phyloP scores from a whole-genome alignment of 2,113 vertebrate genomes.

The Excalfactoria chinensis region DNA sequence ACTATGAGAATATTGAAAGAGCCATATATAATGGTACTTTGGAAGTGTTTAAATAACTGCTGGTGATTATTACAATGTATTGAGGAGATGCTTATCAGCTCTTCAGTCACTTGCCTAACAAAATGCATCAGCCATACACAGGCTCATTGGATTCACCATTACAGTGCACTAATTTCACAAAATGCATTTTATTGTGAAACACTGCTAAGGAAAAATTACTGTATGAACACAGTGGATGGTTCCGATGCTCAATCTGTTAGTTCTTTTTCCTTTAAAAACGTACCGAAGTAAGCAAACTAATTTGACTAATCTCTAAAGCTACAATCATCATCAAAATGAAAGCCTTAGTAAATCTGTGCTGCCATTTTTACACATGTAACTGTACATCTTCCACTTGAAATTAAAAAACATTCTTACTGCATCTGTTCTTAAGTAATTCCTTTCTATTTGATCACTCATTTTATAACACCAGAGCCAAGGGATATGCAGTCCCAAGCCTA shows the following conservation, averaged over 20 bases:
- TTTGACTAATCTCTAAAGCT: not conserved
- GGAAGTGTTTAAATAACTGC: not conserved
- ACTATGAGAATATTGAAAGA: not conserved
- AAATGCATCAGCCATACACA: not conserved
- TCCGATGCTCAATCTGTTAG: not conserved
- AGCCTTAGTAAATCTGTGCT: not conserved
- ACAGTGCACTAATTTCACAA: not conserved
- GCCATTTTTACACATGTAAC: not conserved
- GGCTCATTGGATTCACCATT: not conserved
- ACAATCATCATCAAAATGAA: not conserved
- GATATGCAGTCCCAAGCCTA: not conserved
- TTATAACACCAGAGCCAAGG: not conserved
- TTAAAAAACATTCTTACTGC: not conserved
- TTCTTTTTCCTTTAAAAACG: not conserved
- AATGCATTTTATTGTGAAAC: not conserved
- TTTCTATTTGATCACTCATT: not conserved
- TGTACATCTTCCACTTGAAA: not conserved
- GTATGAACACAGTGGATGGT: not conserved
- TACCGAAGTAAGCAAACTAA: not conserved
- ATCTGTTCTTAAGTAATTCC: constrained; percentile 2
- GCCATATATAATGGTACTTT: not conserved
- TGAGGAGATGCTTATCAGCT: not conserved
- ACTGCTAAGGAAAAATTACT: not conserved
- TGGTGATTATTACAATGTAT: not conserved
- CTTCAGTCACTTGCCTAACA: not conserved